A percentile compares a stretch with the other conserved stretches of the same genome.
Conservation (phyloP, 2,888 invertebrate genomes). For the Cheiracanthium punctorium region DNA sequence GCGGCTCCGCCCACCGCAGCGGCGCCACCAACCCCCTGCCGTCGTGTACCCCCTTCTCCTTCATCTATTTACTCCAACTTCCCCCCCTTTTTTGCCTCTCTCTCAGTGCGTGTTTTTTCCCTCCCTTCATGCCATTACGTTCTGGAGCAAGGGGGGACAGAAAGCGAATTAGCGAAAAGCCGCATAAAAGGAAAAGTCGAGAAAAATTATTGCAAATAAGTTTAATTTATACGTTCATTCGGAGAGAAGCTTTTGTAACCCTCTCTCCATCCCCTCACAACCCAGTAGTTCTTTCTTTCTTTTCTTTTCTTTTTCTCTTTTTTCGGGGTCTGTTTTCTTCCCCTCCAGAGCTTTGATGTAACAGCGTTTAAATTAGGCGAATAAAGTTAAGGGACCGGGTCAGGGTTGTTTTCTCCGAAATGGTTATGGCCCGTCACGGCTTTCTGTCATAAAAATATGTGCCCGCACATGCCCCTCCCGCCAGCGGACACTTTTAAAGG, state of each 20-base stretch:
- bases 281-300: conserved; percentile 1
- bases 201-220: conserved; percentile 70
- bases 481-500: background rate
- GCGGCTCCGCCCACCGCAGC: conserved; percentile 40
- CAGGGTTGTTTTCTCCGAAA: background rate
- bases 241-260: conserved; percentile 38
- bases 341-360: conserved; percentile 24
- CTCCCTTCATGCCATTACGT: conserved; percentile 46
- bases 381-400: conserved; percentile 45
- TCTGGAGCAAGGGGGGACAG: conserved; percentile 45
- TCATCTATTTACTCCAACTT: conserved; percentile 35
- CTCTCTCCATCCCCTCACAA: background rate
- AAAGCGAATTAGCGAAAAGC: conserved; percentile 64
- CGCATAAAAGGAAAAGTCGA: conserved; percentile 63
- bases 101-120: conserved; percentile 1
- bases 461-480: background rate
- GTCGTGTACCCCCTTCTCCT: conserved; percentile 9
- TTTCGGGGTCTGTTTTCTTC: background rate
- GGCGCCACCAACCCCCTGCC: conserved; percentile 51
- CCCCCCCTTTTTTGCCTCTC: background rate
- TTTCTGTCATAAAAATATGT: background rate
- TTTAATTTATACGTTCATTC: conserved; percentile 69
- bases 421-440: conserved; percentile 2
- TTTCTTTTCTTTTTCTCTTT: conserved; percentile 17
- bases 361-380: conserved; percentile 66